Conservation (phyloP, 2,888 invertebrate species). For the Lysandra coridon region DNA sequence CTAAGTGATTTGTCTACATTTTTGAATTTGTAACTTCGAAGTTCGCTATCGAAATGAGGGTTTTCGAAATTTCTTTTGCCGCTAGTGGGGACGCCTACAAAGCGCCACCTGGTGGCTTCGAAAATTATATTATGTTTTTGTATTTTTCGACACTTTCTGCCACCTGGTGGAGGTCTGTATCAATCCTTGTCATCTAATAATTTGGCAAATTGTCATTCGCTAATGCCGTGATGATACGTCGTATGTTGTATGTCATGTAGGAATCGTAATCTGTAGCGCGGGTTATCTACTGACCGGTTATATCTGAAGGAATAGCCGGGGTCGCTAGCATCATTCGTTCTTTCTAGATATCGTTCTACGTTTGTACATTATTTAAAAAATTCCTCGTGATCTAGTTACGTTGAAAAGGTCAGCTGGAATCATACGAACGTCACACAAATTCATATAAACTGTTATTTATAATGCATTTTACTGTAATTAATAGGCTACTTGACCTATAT, state of each 20-base stretch:
- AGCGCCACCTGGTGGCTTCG: neutral
- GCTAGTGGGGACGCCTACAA: neutral
- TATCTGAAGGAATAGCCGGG: constrained; percentile 68
- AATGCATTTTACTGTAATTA: neutral
- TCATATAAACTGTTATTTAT: neutral
- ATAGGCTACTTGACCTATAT: no score
- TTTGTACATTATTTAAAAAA: neutral
- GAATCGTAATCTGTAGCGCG: constrained; percentile 38
- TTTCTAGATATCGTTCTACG: constrained; percentile 38
- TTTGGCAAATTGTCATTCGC: neutral
- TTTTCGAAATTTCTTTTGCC: neutral
- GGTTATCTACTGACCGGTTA: constrained; percentile 68
- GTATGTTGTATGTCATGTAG: neutral
- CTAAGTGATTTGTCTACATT: no score
- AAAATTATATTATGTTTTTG: no score
- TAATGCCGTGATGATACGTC: neutral
- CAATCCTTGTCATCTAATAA: neutral
- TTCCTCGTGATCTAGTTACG: constrained; percentile 12
- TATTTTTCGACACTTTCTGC: neutral
- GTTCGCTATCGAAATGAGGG: no score
- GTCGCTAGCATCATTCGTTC: constrained; percentile 62
- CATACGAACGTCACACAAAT: neutral
- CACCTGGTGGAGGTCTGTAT: neutral
- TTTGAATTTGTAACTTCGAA: no score
- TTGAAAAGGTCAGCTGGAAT: constrained; percentile 4